Percentiles rank a stretch among this genome's conserved stretches.
phyloP scores from a whole-genome alignment of 2,888 invertebrate species.

The Ophion ventricosus region DNA sequence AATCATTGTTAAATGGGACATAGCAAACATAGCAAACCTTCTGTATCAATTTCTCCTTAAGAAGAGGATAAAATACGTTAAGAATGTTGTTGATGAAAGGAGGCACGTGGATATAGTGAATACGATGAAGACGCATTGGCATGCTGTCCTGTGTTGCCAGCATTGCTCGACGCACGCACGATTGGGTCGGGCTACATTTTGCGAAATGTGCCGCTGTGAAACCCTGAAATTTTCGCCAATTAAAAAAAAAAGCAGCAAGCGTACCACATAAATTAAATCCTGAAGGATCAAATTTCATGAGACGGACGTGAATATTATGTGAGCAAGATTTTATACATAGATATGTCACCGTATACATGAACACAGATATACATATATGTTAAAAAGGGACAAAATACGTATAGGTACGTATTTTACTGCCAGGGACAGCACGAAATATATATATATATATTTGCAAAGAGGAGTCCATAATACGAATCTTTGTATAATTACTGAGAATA shows the following conservation, averaged over 20 bases:
- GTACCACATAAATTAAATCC: not conserved
- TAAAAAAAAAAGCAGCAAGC: not conserved
- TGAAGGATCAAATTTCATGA: not conserved
- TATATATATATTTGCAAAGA: too few relatives aligned
- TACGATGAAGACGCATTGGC: constrained; percentile 79
- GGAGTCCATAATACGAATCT: too few relatives aligned
- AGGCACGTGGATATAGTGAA: constrained; percentile 79
- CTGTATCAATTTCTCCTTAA: constrained; percentile 80
- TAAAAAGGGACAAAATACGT: too few relatives aligned
- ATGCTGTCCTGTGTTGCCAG: constrained; percentile 82
- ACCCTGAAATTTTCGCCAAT: constrained; percentile 70
- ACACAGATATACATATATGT: too few relatives aligned
- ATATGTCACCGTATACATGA: too few relatives aligned
- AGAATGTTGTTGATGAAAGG: constrained; percentile 77
- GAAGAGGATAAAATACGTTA: constrained; percentile 79
- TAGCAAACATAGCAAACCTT: constrained; percentile 74
- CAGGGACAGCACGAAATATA: too few relatives aligned
- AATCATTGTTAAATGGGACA: constrained; percentile 24
- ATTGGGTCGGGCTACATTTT: constrained; percentile 79
- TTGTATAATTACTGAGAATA: too few relatives aligned
- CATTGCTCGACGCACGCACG: constrained; percentile 78
- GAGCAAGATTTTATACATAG: too few relatives aligned
- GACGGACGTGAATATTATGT: too few relatives aligned
- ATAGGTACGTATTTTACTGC: too few relatives aligned
- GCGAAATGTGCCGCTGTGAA: constrained; percentile 79